Evolutionary conservation across 2,888 invertebrate genomes (phyloP).

Genomic region (Agriopis aurantiaria): DNA sequence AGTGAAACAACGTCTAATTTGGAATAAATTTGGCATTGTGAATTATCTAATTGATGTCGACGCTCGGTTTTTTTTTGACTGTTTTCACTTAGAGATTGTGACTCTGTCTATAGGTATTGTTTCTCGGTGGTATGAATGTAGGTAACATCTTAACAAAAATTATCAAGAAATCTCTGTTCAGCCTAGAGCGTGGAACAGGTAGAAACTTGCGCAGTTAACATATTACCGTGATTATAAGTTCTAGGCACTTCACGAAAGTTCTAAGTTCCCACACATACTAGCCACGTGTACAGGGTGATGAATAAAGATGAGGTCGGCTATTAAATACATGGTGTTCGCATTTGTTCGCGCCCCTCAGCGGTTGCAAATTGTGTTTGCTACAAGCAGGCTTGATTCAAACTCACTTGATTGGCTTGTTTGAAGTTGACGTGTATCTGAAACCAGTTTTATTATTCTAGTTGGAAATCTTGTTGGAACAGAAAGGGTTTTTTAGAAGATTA

Average conservation of each 20-base stretch:
- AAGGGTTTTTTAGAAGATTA: background rate
- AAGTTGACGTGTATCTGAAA: constrained; percentile 5
- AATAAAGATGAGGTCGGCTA: constrained; percentile 18
- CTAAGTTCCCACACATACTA: background rate
- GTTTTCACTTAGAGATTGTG: too few relatives aligned
- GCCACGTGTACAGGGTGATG: constrained; percentile 10
- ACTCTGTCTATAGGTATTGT: too few relatives aligned
- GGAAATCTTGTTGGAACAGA: background rate
- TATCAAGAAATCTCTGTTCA: too few relatives aligned
- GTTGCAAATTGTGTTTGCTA: constrained; percentile 62
- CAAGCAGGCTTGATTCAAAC: constrained; percentile 58
- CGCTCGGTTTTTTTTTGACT: too few relatives aligned
- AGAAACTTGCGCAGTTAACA: too few relatives aligned
- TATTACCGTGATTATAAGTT: background rate
- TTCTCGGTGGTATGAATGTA: too few relatives aligned
- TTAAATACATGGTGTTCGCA: constrained; percentile 20
- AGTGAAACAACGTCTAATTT: too few relatives aligned
- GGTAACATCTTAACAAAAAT: too few relatives aligned
- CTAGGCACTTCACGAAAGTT: background rate
- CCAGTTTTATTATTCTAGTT: constrained; percentile 2
- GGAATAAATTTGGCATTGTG: too few relatives aligned
- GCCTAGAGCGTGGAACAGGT: too few relatives aligned
- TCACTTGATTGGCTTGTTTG: constrained; percentile 17
- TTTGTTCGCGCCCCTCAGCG: constrained; percentile 72
- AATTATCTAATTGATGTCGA: too few relatives aligned